These are phyloP conservation scores for Pitta sordida DNA, from an alignment of 2,113 vertebrate genomes.

Conservation along the genomic window DNA sequence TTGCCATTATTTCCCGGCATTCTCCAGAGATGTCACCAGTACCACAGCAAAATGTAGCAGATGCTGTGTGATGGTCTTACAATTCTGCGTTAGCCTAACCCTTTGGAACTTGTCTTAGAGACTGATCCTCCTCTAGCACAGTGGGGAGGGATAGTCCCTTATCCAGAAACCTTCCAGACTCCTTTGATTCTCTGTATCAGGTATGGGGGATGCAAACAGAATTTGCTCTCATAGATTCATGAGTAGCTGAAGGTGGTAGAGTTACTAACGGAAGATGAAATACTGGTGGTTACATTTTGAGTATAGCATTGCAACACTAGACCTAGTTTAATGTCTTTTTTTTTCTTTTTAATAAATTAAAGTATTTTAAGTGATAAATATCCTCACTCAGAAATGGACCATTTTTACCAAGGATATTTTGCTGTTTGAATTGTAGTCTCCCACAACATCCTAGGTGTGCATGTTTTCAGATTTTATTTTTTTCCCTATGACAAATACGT, in stretches of 20 bases:
- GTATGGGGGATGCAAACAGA: not conserved
- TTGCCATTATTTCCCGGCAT: not conserved
- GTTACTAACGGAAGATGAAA: not conserved
- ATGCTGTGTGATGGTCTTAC: not conserved
- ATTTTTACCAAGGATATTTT: not conserved
- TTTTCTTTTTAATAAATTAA: not conserved
- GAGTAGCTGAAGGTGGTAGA: not conserved
- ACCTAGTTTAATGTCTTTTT: not conserved
- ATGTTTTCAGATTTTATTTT: not conserved
- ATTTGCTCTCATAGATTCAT: not conserved
- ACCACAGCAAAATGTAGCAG: rapidly evolving
- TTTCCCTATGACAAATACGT: not conserved
- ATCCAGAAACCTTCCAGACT: not conserved
- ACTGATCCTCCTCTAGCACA: not conserved
- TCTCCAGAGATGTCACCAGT: not conserved
- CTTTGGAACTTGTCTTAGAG: not conserved
- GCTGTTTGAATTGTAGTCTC: not conserved
- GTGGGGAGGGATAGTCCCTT: not conserved
- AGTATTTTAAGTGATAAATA: not conserved
- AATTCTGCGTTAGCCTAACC: not conserved
- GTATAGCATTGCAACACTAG: not conserved
- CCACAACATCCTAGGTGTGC: not conserved
- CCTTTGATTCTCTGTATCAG: not conserved
- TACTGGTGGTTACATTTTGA: not conserved
- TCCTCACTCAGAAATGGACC: not conserved